Evolutionary conservation across 2,113 vertebrate genomes (phyloP).

Genomic region (Hepsetus odoe): DNA sequence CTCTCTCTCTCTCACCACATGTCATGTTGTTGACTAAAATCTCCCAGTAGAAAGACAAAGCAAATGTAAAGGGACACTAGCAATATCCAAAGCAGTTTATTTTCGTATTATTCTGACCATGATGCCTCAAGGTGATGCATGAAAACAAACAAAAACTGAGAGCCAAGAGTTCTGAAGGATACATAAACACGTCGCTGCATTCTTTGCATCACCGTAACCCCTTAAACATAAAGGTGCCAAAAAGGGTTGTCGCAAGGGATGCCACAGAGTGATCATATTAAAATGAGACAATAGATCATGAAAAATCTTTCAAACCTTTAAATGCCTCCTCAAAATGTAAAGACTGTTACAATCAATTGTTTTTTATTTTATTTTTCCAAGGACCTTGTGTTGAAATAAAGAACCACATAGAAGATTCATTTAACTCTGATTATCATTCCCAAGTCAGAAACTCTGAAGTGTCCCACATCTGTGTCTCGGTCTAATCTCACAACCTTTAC

Average conservation of each 20-base stretch:
- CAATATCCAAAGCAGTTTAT: slow-evolving; percentile 28
- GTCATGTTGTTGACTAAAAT: slow-evolving; percentile 21
- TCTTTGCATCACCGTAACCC: background rate
- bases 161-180: background rate
- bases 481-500: background rate
- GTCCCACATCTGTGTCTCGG: background rate
- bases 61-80: slow-evolving; percentile 1
- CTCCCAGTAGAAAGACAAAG: background rate
- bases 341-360: too few relatives aligned
- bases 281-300: too few relatives aligned
- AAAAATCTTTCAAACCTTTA: too few relatives aligned
- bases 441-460: too few relatives aligned
- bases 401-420: too few relatives aligned
- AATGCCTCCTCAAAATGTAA: too few relatives aligned
- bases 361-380: too few relatives aligned
- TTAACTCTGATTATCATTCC: too few relatives aligned
- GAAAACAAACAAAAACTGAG: background rate
- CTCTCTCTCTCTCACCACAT: background rate
- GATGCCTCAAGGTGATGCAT: background rate
- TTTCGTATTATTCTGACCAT: background rate
- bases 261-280: background rate
- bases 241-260: background rate
- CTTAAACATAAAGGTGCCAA: background rate
- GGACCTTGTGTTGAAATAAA: too few relatives aligned
- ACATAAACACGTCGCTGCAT: background rate